Evolutionary conservation across 1,140 invertebrate species (phyloP).

Genomic region (Camponotus floridanus): DNA sequence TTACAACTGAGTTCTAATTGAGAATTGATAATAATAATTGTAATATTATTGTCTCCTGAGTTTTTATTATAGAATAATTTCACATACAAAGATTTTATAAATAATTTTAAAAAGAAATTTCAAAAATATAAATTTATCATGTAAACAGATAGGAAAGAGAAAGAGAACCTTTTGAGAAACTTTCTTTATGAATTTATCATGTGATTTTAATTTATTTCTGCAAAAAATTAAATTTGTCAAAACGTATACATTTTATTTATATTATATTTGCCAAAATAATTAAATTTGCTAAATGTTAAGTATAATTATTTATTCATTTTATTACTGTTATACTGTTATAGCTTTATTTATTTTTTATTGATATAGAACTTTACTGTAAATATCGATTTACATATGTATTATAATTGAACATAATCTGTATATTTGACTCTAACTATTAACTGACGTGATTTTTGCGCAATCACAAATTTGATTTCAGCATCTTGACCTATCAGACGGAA

Average conservation of each 20-base stretch:
- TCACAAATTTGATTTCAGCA: neutral
- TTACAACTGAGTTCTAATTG: neutral
- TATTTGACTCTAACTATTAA: neutral
- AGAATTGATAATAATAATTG: neutral
- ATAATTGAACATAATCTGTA: neutral
- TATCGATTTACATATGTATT: neutral
- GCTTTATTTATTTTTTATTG: neutral
- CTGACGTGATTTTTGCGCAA: neutral
- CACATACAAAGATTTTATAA: neutral
- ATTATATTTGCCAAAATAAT: neutral
- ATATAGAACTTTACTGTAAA: neutral
- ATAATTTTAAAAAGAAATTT: neutral
- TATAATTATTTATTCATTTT: too few relatives aligned
- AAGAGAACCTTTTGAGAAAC: neutral
- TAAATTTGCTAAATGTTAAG: neutral
- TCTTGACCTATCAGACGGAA: neutral
- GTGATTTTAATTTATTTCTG: neutral
- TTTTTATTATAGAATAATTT: slow-evolving; percentile 12
- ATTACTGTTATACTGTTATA: neutral
- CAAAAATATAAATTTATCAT: neutral
- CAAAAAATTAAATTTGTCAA: neutral
- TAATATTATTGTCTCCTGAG: neutral
- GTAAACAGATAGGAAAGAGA: neutral
- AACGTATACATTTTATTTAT: too few relatives aligned
- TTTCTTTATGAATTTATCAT: neutral